Evolutionary conservation across 2,797 vertebrate species (phyloP).

Genomic region (Pantherophis vulpinus): DNA sequence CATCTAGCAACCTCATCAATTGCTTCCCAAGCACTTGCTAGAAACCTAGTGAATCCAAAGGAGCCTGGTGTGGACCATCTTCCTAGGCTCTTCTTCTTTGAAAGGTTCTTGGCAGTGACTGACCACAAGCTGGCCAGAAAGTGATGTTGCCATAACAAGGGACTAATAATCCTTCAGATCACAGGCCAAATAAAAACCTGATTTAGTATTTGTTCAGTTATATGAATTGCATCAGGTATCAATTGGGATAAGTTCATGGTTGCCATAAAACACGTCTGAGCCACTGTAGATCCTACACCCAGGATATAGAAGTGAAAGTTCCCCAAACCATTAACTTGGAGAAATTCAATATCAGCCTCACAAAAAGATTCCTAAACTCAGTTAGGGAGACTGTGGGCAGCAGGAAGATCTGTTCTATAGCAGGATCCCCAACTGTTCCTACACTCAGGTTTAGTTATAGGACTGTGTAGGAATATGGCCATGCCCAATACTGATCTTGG

Average conservation of each 20-base stretch:
- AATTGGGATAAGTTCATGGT: neutral
- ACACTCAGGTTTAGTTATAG: neutral
- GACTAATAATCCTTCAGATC: neutral
- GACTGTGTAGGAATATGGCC: neutral
- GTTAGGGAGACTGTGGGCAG: neutral
- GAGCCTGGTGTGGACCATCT: neutral
- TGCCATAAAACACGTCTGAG: neutral
- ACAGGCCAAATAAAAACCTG: neutral
- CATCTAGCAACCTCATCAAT: neutral
- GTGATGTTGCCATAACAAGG: neutral
- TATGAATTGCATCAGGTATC: neutral
- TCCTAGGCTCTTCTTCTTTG: neutral
- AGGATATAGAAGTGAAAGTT: neutral
- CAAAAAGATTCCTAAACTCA: neutral
- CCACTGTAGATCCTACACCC: neutral
- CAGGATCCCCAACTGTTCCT: neutral
- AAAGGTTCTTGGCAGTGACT: neutral
- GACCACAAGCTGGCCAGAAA: neutral
- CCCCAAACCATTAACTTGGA: neutral
- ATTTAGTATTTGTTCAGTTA: neutral
- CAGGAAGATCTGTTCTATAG: neutral
- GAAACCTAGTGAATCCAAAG: neutral
- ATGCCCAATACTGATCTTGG: neutral
- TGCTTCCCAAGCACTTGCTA: neutral
- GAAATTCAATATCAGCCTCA: neutral